Percentiles rank a stretch among this genome's conserved stretches.
Evolutionary conservation across 2,113 vertebrate species (phyloP).

Genomic region (Pteronura brasiliensis): DNA sequence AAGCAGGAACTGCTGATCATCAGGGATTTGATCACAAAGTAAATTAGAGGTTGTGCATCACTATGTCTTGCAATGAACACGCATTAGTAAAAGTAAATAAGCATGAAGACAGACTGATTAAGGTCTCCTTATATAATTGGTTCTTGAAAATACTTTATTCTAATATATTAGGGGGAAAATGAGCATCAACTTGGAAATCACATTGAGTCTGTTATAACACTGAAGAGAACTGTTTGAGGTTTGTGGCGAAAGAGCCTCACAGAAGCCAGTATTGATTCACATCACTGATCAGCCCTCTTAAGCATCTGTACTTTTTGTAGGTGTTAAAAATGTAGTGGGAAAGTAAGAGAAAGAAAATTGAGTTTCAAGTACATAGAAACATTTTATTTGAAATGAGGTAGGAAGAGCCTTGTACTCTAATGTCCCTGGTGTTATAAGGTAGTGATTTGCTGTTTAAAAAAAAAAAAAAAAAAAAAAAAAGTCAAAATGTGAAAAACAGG

Average conservation of each 20-base stretch:
- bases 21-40: slow-evolving; percentile 48
- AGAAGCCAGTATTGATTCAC: slow-evolving; percentile 48
- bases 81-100: slow-evolving; percentile 50
- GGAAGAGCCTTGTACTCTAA: background rate
- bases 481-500: background rate
- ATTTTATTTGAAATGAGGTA: slow-evolving; percentile 41
- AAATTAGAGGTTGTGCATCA: slow-evolving; percentile 51
- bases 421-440: background rate
- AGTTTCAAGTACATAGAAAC: slow-evolving; percentile 59
- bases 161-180: slow-evolving; percentile 55
- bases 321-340: slow-evolving; percentile 25
- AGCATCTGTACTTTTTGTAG: background rate
- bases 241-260: slow-evolving; percentile 23
- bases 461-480: background rate
- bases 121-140: slow-evolving; percentile 37
- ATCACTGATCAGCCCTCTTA: slow-evolving; percentile 1
- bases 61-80: slow-evolving; percentile 44
- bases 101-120: slow-evolving; percentile 46
- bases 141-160: slow-evolving; percentile 55
- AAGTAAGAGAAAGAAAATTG: slow-evolving; percentile 54
- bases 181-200: slow-evolving; percentile 35
- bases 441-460: slow-evolving; percentile 14
- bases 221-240: slow-evolving; percentile 31
- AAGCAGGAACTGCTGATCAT: slow-evolving; percentile 64
- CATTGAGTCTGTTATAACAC: background rate